Percentiles rank a stretch among this genome's conserved stretches.
phyloP scores from a whole-genome alignment of 2,797 vertebrate species.

The Esox masquinongy region DNA sequence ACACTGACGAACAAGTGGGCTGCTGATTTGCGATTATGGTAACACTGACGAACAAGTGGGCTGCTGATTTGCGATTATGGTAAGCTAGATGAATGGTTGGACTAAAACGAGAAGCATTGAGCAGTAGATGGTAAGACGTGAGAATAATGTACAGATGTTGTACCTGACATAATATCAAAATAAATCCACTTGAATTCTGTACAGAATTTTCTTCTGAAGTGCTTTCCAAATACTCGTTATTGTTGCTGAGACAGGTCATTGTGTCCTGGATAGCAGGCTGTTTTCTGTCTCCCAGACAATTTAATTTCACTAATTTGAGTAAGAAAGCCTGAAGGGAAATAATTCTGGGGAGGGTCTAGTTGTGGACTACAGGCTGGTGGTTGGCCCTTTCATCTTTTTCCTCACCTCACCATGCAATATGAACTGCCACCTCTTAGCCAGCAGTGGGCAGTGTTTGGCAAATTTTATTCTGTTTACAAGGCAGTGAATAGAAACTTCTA shows the following conservation, averaged over 20 bases:
- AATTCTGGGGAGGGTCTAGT: background rate
- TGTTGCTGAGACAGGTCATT: background rate
- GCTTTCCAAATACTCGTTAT: background rate
- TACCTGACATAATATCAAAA: background rate
- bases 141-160: background rate
- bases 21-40: background rate
- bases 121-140: background rate
- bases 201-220: background rate
- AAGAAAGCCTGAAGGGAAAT: constrained; percentile 22
- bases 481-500: constrained; percentile 44
- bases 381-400: constrained; percentile 39
- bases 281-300: background rate
- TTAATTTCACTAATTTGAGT: background rate
- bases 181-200: background rate
- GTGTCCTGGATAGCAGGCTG: background rate
- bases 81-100: background rate
- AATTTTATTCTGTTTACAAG: constrained; percentile 40
- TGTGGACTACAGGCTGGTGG: constrained; percentile 15
- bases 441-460: constrained; percentile 41
- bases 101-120: background rate
- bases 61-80: background rate
- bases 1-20: background rate
- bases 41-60: background rate
- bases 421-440: constrained; percentile 35
- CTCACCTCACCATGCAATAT: constrained; percentile 1